Evolutionary conservation across 2,888 invertebrate genomes (phyloP), one percentile per base, ranked within the genome.

Genomic region (Ctenicera cuprea): DNA sequence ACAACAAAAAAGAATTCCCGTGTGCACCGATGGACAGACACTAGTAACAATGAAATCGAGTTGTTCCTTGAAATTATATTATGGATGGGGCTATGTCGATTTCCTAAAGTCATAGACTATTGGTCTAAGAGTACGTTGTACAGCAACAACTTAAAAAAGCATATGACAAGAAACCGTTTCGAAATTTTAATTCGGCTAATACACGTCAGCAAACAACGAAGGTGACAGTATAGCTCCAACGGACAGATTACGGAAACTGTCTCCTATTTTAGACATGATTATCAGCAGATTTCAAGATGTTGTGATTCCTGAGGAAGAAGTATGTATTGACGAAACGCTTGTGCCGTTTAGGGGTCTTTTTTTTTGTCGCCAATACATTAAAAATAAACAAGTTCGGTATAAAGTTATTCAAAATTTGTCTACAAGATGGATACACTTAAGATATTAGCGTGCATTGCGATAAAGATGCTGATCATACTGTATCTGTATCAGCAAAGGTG

Each of bases 361-460:
- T n/a, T n/a, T n/a, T n/a, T n/a, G n/a, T n/a, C n/a, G 14, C 30
- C 79, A 79, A 43, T 79, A 79, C 45, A 78, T 80, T n/a, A 75
- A 63, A 14, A 76, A 77, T 45, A 77, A 78, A 80, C 54, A 78
- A 77, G 66, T 79, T 78, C 63, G 75, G 76, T 9, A 64, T 79
- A 14, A 78, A 78, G 50, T 30, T 78, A 0, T 76, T 41, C 48
- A 78, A 78, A 61, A 59, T 78, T 7, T 79, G 76, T 45, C 33
- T 72, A 8, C 59, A 77, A 67, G 69, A 64, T 8, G 74, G 77
- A 11, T 77, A 76, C 67, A 69, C 45, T 9, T 78, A 75, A 41
- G 64, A 77, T 54, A 48, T 78, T 37, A 75, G 74, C 64, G 59
- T 77, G 9, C 76, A 76, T 67, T 78, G 70, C 43, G 78, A 57